These are phyloP conservation scores for Leptinotarsa texana DNA, from an alignment of 1,140 invertebrate genomes.

Conservation along the genomic window DNA sequence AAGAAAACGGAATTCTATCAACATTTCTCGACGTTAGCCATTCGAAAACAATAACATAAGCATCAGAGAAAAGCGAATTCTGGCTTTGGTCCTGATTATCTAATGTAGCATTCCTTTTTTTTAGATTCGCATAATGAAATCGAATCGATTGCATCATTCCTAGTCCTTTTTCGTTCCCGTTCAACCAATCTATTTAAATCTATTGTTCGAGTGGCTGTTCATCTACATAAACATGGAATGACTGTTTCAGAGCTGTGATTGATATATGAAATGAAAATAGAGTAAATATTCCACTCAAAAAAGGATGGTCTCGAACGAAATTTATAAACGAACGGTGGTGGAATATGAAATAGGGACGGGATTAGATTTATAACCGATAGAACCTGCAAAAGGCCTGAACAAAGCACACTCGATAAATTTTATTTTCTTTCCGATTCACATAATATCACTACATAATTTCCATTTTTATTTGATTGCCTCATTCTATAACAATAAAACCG, in stretches of 20 bases:
- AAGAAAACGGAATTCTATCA: too few relatives aligned
- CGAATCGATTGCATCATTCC: too few relatives aligned
- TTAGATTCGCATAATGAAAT: too few relatives aligned
- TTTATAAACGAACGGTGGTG: conserved; percentile 6
- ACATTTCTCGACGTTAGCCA: too few relatives aligned
- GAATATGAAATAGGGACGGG: background rate
- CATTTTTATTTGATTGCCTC: background rate
- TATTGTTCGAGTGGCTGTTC: background rate
- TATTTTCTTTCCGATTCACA: background rate
- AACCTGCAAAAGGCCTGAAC: background rate
- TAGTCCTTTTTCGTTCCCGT: too few relatives aligned
- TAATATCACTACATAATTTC: conserved; percentile 3
- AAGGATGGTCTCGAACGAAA: background rate
- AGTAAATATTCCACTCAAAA: background rate
- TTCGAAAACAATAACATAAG: too few relatives aligned
- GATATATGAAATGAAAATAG: background rate
- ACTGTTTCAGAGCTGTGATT: background rate
- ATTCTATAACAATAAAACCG: background rate
- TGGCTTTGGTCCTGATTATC: too few relatives aligned
- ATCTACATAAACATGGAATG: conserved; percentile 1
- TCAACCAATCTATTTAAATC: too few relatives aligned
- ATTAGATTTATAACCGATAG: conserved; percentile 3
- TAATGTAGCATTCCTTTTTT: too few relatives aligned
- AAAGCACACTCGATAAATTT: background rate
- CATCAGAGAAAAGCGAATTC: too few relatives aligned